Evolutionary conservation across 2,888 invertebrate genomes (phyloP), one percentile per base, ranked within the genome.

Genomic region (Globia sparganii): DNA sequence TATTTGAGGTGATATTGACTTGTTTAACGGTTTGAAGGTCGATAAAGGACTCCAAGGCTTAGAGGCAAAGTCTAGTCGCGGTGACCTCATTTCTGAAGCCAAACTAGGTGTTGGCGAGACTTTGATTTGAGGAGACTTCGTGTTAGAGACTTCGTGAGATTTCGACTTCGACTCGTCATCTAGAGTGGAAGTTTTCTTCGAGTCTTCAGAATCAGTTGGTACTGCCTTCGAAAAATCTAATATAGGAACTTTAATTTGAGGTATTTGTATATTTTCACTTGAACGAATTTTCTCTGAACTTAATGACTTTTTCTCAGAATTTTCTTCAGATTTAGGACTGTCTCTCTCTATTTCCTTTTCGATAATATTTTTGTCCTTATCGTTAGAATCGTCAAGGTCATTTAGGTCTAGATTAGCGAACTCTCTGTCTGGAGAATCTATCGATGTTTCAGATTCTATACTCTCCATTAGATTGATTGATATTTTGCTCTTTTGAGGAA

Each of bases 381-480:
- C 94, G 66, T 91, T 92, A 0, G 93, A 94, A 65, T 95, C 94
- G 77, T 96, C 95, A 0, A 96, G 88, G 67, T 96, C 96, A 79
- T 96, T 96, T 0, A 97, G 90, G 83, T 96, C 96, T 77, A 96
- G 83, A 82, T 95, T 95, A 0, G 95, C 96, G 59, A 96, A 96
- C 85, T 96, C 97, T 84, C 93, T 93, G 58, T 96, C 97, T 0
- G 96, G 96, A 0, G 97, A 97, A 86, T 96, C 97, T 69, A 96
- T 95, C 0, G 97, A 97, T 0, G 97, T 95, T 91, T 97, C 97
- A 0, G 97, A 97, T 91, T 97, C 97, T 67, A 97, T 96, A 75
- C 96, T 97, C 81, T 97, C 97, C 97, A 97, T 97, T 18, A 97
- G 91, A 73, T 97, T 97, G 53, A 97, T 97, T 18, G 97, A 97